phyloP scores from a whole-genome alignment of 37 sponge, comb jelly and placozoan genomes.

The Mnemiopsis leidyi region DNA sequence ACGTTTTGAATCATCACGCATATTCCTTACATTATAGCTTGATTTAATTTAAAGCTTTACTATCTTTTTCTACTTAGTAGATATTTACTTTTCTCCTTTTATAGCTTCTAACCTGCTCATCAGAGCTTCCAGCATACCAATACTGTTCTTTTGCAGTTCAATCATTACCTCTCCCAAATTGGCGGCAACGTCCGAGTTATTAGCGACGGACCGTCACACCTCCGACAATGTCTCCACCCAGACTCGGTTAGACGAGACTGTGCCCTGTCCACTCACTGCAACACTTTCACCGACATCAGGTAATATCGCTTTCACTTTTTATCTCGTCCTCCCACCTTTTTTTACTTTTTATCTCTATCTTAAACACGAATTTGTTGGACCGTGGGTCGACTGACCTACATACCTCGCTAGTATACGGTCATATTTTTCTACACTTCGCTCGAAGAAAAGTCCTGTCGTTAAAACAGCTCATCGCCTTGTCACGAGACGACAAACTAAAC shows the following conservation, averaged over 20 bases:
- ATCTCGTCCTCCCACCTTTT: background rate
- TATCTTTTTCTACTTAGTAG: too few relatives aligned
- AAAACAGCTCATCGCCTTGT: background rate
- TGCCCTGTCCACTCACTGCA: constrained; percentile 15
- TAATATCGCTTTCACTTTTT: background rate
- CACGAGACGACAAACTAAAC: background rate
- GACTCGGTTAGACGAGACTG: constrained; percentile 11
- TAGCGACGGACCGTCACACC: constrained; percentile 2
- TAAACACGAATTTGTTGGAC: too few relatives aligned
- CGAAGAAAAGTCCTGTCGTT: background rate
- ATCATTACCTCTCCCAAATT: background rate
- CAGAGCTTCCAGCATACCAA: too few relatives aligned
- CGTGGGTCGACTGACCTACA: background rate
- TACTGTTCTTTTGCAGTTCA: too few relatives aligned
- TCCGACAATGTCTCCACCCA: constrained; percentile 13
- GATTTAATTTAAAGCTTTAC: too few relatives aligned
- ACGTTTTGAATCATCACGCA: too few relatives aligned
- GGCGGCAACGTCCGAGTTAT: background rate
- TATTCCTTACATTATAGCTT: too few relatives aligned
- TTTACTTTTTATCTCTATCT: background rate
- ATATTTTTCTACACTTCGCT: background rate
- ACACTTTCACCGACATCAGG: constrained; percentile 31
- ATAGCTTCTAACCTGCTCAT: too few relatives aligned
- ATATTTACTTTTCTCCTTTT: too few relatives aligned
- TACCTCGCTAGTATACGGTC: background rate